Evolutionary conservation across 2,888 invertebrate species (phyloP).

Genomic region (Melolontha melolontha): DNA sequence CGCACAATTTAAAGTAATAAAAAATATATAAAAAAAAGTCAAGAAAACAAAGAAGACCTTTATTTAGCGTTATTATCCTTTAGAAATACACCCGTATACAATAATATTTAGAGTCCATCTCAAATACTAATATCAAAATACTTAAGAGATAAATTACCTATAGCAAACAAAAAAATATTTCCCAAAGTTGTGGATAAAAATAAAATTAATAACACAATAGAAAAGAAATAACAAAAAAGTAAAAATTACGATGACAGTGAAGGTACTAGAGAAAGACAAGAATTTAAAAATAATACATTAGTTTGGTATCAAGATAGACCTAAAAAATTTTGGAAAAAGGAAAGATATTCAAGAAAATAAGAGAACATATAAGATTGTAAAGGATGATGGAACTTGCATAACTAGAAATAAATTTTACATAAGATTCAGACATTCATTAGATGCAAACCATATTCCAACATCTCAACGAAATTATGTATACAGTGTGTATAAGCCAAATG

Average conservation of each 20-base stretch:
- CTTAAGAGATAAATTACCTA: slow-evolving; percentile 29
- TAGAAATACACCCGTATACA: slow-evolving; percentile 42
- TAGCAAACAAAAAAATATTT: neutral
- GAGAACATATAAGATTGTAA: no score
- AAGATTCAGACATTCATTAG: no score
- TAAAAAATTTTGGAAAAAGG: no score
- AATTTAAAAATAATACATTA: neutral
- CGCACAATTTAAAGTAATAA: slow-evolving; percentile 42
- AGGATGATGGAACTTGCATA: no score
- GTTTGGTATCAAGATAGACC: no score
- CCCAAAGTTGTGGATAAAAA: slow-evolving; percentile 30
- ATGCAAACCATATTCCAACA: no score
- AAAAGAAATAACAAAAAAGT: neutral
- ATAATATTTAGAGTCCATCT: slow-evolving; percentile 28
- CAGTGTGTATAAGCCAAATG: no score
- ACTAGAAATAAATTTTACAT: no score
- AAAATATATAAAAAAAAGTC: slow-evolving; percentile 14
- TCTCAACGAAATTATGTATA: no score
- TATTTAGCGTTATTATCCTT: slow-evolving; percentile 40
- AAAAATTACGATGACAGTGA: slow-evolving; percentile 1
- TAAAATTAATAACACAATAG: neutral
- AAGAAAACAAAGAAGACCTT: slow-evolving; percentile 37
- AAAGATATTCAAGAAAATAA: no score
- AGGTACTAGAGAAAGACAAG: slow-evolving; percentile 17
- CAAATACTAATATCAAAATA: slow-evolving; percentile 26